Percentiles rank a stretch among this genome's conserved stretches.
These are phyloP conservation scores for Philopedon plagiatum DNA, from an alignment of 2,888 invertebrate species.

Conservation along the genomic window DNA sequence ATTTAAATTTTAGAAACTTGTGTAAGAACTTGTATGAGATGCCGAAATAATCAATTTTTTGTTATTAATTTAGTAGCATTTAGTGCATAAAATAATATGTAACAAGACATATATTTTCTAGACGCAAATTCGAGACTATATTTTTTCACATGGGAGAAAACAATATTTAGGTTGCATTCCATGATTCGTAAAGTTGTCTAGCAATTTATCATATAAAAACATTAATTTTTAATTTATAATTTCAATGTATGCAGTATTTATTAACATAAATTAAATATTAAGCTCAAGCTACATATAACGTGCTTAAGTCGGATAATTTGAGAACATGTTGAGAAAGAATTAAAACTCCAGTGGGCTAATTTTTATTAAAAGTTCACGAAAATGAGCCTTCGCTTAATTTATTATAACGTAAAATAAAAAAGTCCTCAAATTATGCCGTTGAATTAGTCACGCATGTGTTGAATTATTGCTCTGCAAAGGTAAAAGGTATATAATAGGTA, in stretches of 20 bases:
- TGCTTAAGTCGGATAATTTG: background rate
- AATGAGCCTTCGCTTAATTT: too few relatives aligned
- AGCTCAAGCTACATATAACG: background rate
- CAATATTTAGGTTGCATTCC: background rate
- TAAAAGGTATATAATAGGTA: too few relatives aligned
- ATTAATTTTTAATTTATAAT: slow-evolving; percentile 1
- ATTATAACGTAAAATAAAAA: too few relatives aligned
- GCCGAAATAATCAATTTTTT: too few relatives aligned
- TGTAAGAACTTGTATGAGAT: too few relatives aligned
- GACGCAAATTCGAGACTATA: background rate
- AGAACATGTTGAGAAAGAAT: background rate
- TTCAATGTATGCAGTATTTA: background rate
- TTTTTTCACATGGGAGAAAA: slow-evolving; percentile 4
- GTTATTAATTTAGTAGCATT: too few relatives aligned
- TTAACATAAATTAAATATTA: slow-evolving; percentile 4
- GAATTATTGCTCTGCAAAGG: too few relatives aligned
- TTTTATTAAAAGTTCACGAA: too few relatives aligned
- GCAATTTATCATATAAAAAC: background rate
- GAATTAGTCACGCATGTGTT: too few relatives aligned
- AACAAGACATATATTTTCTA: background rate
- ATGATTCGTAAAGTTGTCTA: background rate
- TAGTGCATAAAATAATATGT: background rate
- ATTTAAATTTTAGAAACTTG: too few relatives aligned
- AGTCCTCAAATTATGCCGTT: too few relatives aligned
- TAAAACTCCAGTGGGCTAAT: too few relatives aligned